Evolutionary conservation across 1,140 invertebrate species (phyloP).

Genomic region (Orchesella cincta): DNA sequence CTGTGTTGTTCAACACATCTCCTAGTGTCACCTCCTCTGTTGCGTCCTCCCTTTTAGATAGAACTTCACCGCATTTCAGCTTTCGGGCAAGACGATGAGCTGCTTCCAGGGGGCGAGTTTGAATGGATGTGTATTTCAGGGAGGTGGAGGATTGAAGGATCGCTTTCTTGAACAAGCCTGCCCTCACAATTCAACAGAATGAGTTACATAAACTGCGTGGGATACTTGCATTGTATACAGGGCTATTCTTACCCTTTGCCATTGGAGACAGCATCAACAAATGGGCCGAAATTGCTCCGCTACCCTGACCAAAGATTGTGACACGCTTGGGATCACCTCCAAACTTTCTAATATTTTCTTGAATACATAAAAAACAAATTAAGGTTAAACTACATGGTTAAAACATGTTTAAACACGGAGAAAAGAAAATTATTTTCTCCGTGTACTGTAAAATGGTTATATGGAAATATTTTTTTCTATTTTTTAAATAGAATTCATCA

Average conservation of each 20-base stretch:
- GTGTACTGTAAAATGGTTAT: too few species aligned
- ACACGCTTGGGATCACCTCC: conserved; percentile 55
- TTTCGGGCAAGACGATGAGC: conserved; percentile 26
- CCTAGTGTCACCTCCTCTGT: background rate
- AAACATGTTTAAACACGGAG: too few species aligned
- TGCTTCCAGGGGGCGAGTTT: conserved; percentile 24
- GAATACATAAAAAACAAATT: too few species aligned
- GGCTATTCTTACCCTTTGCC: conserved; percentile 27
- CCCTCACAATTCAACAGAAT: background rate
- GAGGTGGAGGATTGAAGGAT: conserved; percentile 38
- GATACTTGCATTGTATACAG: background rate
- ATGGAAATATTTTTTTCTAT: too few species aligned
- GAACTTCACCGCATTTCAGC: conserved; percentile 22
- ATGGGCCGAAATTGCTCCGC: conserved; percentile 55
- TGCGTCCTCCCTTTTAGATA: background rate
- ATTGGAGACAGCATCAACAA: conserved; percentile 39
- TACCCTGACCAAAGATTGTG: conserved; percentile 56
- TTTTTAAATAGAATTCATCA: too few species aligned
- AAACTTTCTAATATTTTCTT: conserved; percentile 56
- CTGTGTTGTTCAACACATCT: conserved; percentile 8
- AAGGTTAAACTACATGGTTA: too few species aligned
- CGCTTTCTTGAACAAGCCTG: conserved; percentile 32
- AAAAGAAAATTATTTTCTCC: too few species aligned
- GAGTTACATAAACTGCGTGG: background rate
- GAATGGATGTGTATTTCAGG: conserved; percentile 20